Evolutionary conservation across 2,797 vertebrate genomes (phyloP).

Genomic region (Rhinogobio ventralis): DNA sequence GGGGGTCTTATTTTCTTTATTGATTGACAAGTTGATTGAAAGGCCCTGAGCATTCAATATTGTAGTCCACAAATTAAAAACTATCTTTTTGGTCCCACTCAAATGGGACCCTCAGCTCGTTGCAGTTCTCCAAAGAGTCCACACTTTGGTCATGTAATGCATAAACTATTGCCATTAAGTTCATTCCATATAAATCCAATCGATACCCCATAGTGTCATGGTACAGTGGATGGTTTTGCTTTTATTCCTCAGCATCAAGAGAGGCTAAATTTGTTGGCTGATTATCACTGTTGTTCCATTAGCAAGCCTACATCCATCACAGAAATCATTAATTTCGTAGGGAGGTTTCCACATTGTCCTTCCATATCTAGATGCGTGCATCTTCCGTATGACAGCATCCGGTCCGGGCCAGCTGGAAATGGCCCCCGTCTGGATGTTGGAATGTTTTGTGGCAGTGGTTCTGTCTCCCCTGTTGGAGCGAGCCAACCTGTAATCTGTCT

Average conservation of each 20-base stretch:
- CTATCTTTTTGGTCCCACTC: not conserved
- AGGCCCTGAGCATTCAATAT: not conserved
- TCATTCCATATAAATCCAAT: not conserved
- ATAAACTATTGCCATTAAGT: not conserved
- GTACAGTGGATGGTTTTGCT: not conserved
- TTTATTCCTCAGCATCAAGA: conserved; percentile 2
- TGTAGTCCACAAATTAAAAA: not conserved
- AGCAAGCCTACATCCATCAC: not conserved
- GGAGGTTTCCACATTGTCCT: not conserved
- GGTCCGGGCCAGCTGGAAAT: conserved; percentile 53
- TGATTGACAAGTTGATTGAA: not conserved
- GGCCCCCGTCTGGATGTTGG: conserved; percentile 35
- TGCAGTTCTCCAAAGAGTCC: not conserved
- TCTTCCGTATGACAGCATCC: conserved; percentile 47
- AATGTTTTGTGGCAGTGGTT: conserved; percentile 61
- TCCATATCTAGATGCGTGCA: conserved; percentile 12
- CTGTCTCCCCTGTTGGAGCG: conserved; percentile 64
- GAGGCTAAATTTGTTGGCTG: not conserved
- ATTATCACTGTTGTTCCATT: not conserved
- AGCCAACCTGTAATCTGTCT: conserved; percentile 65
- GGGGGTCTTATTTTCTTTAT: not conserved
- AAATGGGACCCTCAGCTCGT: not conserved
- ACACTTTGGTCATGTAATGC: not conserved
- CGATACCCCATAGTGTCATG: not conserved
- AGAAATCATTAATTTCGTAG: not conserved